A percentile compares a stretch with the other conserved stretches of the same genome.
phyloP scores from a whole-genome alignment of 2,797 vertebrate species.

The Coccyzus lansbergi region DNA sequence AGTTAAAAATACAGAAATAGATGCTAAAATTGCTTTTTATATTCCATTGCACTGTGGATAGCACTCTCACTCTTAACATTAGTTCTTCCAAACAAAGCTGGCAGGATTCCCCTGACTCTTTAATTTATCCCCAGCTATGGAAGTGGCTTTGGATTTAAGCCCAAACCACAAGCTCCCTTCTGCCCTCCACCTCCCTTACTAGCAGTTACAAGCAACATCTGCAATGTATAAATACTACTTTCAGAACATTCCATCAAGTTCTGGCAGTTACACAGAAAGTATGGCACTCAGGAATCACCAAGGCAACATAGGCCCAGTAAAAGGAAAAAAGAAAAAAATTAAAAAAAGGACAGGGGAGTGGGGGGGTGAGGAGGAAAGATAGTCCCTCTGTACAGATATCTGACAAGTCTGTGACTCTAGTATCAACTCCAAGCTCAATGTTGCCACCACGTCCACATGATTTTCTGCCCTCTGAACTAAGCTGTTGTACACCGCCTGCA shows the following conservation, averaged over 20 bases:
- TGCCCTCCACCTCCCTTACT: neutral
- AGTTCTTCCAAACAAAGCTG: neutral
- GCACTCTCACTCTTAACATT: neutral
- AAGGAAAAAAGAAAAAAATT: neutral
- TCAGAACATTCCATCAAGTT: neutral
- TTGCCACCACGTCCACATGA: neutral
- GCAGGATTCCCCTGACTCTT: neutral
- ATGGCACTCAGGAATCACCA: neutral
- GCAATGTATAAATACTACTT: neutral
- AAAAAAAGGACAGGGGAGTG: no score
- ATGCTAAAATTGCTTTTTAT: neutral
- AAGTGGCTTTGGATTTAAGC: neutral
- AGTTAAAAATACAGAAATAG: neutral
- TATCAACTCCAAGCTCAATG: neutral
- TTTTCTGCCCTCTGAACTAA: neutral
- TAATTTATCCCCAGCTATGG: neutral
- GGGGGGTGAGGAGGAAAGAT: neutral
- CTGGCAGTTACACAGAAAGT: neutral
- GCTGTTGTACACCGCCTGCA: neutral
- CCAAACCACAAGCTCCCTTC: neutral
- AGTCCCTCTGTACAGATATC: neutral
- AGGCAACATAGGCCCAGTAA: neutral
- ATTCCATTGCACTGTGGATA: neutral
- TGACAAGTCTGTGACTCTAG: neutral
- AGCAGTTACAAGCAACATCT: slow-evolving; percentile 9